A percentile compares a stretch with the other conserved stretches of the same genome.
These are phyloP conservation scores for Trachelus stipa DNA, from an alignment of 2,888 invertebrate species.

Conservation along the genomic window DNA sequence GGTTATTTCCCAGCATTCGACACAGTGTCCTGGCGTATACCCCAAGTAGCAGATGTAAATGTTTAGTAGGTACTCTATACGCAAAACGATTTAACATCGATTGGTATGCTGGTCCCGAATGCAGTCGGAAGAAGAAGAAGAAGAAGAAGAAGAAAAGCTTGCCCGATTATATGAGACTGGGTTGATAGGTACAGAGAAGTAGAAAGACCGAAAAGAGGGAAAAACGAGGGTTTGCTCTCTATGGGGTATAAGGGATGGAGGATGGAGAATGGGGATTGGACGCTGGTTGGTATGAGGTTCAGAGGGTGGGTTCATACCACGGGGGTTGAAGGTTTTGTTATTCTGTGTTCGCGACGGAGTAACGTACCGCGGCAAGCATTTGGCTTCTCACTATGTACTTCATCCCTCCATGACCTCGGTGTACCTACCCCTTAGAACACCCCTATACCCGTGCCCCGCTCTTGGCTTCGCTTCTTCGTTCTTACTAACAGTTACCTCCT, in stretches of 20 bases:
- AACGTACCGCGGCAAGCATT: slow-evolving; percentile 27
- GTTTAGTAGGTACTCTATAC: slow-evolving; percentile 31
- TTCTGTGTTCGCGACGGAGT: slow-evolving; percentile 34
- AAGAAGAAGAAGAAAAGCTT: slow-evolving; percentile 9
- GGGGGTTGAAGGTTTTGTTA: slow-evolving; percentile 30
- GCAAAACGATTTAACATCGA: slow-evolving; percentile 41
- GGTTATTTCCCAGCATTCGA: neutral
- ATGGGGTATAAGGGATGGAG: slow-evolving; percentile 22
- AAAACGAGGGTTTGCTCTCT: neutral
- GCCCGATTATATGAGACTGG: neutral
- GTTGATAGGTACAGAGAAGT: slow-evolving; percentile 8
- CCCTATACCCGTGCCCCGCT: neutral
- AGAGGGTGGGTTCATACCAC: neutral
- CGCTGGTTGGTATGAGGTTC: slow-evolving; percentile 6
- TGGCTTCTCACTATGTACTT: neutral
- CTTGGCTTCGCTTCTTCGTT: neutral
- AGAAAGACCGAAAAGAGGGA: slow-evolving; percentile 3
- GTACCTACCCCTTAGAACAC: neutral
- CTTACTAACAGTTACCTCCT: neutral
- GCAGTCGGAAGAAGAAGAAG: slow-evolving; percentile 22
- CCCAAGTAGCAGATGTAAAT: slow-evolving; percentile 30
- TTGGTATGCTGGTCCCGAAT: slow-evolving; percentile 32
- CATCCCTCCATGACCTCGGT: neutral
- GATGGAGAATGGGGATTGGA: slow-evolving; percentile 26
- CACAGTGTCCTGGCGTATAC: neutral